Evolutionary conservation across 2,797 vertebrate genomes (phyloP), one percentile per base, ranked within the genome.

Genomic region (Xerus rutilus): DNA sequence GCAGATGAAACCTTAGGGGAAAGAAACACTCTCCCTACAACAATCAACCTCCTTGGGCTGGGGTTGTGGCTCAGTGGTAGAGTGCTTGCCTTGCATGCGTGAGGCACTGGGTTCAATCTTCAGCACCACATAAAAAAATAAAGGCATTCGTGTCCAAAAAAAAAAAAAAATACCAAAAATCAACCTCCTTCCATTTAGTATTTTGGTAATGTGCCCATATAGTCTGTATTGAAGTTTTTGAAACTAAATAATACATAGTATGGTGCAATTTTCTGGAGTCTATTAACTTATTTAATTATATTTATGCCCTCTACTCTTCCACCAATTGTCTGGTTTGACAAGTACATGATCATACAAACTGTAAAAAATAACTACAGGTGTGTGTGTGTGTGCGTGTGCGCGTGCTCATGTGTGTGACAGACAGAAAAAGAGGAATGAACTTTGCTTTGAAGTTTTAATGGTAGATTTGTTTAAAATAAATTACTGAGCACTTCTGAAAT

Each of bases 401-500:
- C 57, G 5, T 15, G 12, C 73, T 35, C 28, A 2, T 45, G 7
- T 70, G 49, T 7, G n/a, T 52, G 14, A 15, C 13, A 57, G 18
- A 57, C 5, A 57, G 54, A 21, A 18, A 54, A 1, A 57, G 18
- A 57, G 18, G 20, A 7, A 57, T 43, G 5, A 25, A 32, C 32
- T 82, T 72, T 86, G 47, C 18, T 92, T 57, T 86, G 87, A 96
- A 88, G 18, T 77, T 30, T 35, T 62, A 2, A 73, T 49, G 49
- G 85, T 59, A 91, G n/a, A 47, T 89, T 84, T 94, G 4, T 57
- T 93, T 57, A 62, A 47, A 93, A 47, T 86, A 67, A 72, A 59
- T 72, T 77, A 70, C 70, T 74, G 32, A 74, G 25, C 39, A 73
- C 85, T 91, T 95, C 18, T 76, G n/a, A 88, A 81, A 23, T 21